Base-by-base conservation (phyloP, 2,888 invertebrate genomes). In the Creontiades dilutus region DNA sequence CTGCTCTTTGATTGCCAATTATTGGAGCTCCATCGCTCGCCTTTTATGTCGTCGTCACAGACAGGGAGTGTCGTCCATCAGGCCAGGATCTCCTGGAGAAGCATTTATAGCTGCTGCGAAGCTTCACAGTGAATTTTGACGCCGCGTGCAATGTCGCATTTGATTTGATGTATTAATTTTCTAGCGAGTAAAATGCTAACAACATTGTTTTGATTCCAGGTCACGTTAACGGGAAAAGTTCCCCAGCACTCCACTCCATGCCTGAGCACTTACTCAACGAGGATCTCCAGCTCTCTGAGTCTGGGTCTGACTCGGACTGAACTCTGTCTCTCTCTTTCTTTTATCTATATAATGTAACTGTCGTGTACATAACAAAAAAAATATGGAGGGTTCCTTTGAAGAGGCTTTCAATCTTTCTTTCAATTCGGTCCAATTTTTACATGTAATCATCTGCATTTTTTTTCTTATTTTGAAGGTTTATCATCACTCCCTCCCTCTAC, bases 201-300 rank as follows among this genome's bases (percentile, higher is more conserved):
- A 13, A 3, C 14, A 5, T 55, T 48, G 14, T 80, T 78, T 82
- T 91, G 82, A 89, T 92, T 93, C 52, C 90, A 94, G 94, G 93
- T 91, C 92, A 93, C 90, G 90, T 92, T 48, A 93, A 93, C 91
- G 93, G 93, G 85, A 92, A 92, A 89, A 92, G 92, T 27, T 93
- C 93, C 78, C 92, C 93, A 14, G 92, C 93, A 87, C 92, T 93
- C 89, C 76, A 90, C 23, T 92, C 94, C 55, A 93, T 95, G 93
- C 95, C 95, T 19, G 94, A 95, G 92, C 95, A 96, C 94, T 94
- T 96, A 91, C 94, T 97, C 92, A 96, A 96, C 93, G 97, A 97
- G 93, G 97, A 98, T 94, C 95, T 98, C 92, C 96, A 97, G 94
- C 95, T 98, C 92, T 97, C 97, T 86, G 97, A 97, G 94, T 96